These are phyloP conservation scores for Sitophilus oryzae DNA, from an alignment of 1,140 invertebrate species.

Conservation along the genomic window DNA sequence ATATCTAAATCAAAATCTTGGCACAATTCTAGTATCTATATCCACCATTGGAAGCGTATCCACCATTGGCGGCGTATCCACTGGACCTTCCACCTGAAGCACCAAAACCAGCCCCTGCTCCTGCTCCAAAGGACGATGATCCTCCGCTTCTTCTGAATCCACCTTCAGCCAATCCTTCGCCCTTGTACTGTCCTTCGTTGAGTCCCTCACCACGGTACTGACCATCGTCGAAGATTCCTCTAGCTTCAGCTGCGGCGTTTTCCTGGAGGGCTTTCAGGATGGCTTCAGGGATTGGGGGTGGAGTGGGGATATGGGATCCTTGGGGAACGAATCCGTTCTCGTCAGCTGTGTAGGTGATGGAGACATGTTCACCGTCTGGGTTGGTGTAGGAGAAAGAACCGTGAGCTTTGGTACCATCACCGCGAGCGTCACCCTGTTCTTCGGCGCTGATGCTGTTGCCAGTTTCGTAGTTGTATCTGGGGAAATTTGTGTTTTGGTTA, in stretches of 20 bases:
- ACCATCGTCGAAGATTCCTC: conserved; percentile 31
- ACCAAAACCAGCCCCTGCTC: background rate
- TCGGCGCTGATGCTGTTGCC: conserved; percentile 53
- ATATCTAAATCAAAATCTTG: no score
- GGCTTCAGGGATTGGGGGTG: conserved; percentile 46
- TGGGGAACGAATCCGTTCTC: conserved; percentile 51
- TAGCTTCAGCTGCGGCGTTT: conserved; percentile 38
- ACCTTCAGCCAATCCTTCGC: background rate
- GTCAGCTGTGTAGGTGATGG: conserved; percentile 53
- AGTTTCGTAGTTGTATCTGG: conserved; percentile 54
- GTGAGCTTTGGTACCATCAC: conserved; percentile 39
- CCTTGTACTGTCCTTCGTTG: conserved; percentile 15
- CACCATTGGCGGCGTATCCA: conserved; percentile 8
- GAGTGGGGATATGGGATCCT: conserved; percentile 47
- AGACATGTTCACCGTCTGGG: conserved; percentile 50
- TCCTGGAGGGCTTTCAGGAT: conserved; percentile 49
- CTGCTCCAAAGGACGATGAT: background rate
- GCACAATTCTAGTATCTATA: conserved; percentile 13
- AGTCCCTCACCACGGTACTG: conserved; percentile 25
- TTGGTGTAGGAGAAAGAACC: conserved; percentile 53
- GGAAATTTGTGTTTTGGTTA: no score
- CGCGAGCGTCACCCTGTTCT: conserved; percentile 47
- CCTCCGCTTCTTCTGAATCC: background rate
- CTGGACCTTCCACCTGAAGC: no score
- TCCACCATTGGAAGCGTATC: conserved; percentile 13